phyloP scores from a whole-genome alignment of 2,113 vertebrate species.

The Anoplopoma fimbria region DNA sequence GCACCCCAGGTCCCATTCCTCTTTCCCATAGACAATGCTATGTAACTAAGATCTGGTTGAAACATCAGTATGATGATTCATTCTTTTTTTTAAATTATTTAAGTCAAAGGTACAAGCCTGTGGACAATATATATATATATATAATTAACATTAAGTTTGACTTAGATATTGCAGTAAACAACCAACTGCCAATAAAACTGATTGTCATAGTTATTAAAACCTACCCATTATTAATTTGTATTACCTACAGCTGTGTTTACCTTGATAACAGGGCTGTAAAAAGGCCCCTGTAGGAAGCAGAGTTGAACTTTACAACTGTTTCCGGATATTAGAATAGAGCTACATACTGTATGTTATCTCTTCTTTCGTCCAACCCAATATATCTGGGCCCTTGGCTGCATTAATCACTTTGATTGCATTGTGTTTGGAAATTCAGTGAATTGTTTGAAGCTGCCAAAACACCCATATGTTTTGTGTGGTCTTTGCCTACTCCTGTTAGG shows the following conservation, averaged over 20 bases:
- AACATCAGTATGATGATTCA: neutral
- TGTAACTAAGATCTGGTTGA: neutral
- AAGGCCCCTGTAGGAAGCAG: neutral
- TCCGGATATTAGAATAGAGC: neutral
- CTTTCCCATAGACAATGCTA: neutral
- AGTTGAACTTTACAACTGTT: neutral
- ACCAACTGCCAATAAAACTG: neutral
- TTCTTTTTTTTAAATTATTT: too few species aligned
- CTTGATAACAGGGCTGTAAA: slow-evolving; percentile 5
- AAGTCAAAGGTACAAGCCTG: neutral
- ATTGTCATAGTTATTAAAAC: neutral
- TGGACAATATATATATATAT: neutral
- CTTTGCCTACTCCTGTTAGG: neutral
- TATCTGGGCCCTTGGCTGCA: too few species aligned
- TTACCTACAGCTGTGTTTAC: slow-evolving; percentile 28
- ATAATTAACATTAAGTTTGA: neutral
- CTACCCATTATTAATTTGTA: neutral
- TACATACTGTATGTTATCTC: neutral
- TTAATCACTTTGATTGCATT: neutral
- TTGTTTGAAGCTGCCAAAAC: neutral
- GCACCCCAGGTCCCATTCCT: neutral
- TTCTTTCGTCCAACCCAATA: neutral
- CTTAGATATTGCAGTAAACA: neutral
- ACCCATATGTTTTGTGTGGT: neutral
- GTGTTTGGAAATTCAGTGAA: neutral